Base-by-base conservation (phyloP, 1,140 invertebrate species). In the Drosophila arawakana region DNA sequence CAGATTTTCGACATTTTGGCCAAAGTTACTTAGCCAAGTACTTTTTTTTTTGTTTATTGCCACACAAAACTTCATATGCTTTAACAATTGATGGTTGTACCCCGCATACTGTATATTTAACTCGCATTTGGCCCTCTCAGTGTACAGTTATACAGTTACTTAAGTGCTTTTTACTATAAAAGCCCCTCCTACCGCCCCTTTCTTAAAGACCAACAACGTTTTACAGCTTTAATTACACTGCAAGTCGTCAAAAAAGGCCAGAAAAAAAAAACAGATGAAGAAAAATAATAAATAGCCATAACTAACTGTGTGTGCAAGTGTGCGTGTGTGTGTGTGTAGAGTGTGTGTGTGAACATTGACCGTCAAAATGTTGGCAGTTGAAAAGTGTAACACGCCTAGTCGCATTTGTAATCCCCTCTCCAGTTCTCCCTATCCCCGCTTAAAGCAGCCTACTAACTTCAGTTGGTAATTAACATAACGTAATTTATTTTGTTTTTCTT, bases 191-290 rank as follows among this genome's bases (percentile, higher is more conserved):
- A 30, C 25, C 25, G 25, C 25, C 25, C 25, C 25, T 30, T 30
- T 5, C 25, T 76, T 71, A 62, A 78, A 75, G 54, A 67, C 70
- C 54, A 63, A 74, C 62, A 77, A 62, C 71, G 41, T 65, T 78
- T 68, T 70, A 74, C 72, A 74, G 58, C 73, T 72, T 78, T 76
- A 78, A 78, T 76, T 78, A 67, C 73, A 78, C 54, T 69, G 66
- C 72, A 62, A 50, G 59, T 66, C 47, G 47, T 57, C 66, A 70
- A 68, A 52, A 43, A 43, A 11, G 60, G 11, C 3, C 41, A 47
- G 30, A 37, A 46, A 37, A 49, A 50, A n/a, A 49, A 37, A 15
- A 49, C 34, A 52, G 35, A 15, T 21, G 25, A 57, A 50, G 1
- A 52, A 52, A 44, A 41, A 65, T 65, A 65, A 66, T 39, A 76